A percentile compares a stretch with the other conserved stretches of the same genome.
Conservation (phyloP, 2,888 invertebrate genomes). For the Drosophila rubida region DNA sequence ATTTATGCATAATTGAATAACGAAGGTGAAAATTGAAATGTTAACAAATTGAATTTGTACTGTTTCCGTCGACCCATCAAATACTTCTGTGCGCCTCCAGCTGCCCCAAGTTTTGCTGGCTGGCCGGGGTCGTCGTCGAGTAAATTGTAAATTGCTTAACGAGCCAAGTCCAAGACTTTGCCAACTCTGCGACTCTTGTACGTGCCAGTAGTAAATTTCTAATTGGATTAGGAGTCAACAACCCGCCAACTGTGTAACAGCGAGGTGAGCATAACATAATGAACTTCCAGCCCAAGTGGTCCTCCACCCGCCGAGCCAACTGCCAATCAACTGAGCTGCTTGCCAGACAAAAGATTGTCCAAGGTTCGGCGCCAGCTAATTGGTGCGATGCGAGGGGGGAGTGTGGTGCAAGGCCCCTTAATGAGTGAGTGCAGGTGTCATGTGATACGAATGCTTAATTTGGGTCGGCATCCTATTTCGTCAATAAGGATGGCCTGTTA, state of each 20-base stretch:
- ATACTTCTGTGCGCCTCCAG: background rate
- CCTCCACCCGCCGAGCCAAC: constrained; percentile 16
- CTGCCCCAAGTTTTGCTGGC: constrained; percentile 12
- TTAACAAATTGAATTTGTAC: constrained; percentile 76
- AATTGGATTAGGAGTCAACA: constrained; percentile 78
- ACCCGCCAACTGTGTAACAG: constrained; percentile 39
- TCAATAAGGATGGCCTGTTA: constrained; percentile 3
- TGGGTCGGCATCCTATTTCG: constrained; percentile 32
- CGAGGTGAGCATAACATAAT: constrained; percentile 64
- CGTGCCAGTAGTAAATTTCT: constrained; percentile 64
- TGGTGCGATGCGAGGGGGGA: constrained; percentile 25
- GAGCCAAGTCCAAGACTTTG: constrained; percentile 53
- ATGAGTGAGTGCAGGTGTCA: constrained; percentile 62
- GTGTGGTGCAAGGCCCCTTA: constrained; percentile 6
- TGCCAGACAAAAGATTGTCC: constrained; percentile 28
- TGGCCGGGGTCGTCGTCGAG: constrained; percentile 19
- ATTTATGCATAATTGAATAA: constrained; percentile 75
- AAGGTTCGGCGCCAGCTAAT: constrained; percentile 58
- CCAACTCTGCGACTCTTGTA: constrained; percentile 31
- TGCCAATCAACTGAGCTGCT: constrained; percentile 44
- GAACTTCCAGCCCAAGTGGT: constrained; percentile 35
- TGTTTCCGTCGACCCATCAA: constrained; percentile 17
- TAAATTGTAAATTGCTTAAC: constrained; percentile 63
- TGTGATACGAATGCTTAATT: constrained; percentile 75
- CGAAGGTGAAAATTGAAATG: constrained; percentile 79